Evolutionary conservation across 2,888 invertebrate genomes (phyloP).

Genomic region (Pteria penguin): DNA sequence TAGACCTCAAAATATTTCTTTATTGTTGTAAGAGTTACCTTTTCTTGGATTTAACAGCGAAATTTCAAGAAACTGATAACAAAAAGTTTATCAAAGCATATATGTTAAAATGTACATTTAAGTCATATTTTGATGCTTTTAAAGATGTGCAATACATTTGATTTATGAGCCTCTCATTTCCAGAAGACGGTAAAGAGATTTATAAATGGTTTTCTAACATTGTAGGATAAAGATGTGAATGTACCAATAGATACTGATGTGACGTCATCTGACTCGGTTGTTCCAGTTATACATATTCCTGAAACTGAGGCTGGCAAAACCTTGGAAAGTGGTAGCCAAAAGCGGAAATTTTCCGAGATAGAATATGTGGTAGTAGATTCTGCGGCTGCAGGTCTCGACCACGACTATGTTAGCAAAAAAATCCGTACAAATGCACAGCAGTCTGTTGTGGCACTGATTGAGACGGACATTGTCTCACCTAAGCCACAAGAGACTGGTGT

Average conservation of each 20-base stretch:
- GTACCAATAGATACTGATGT: no score
- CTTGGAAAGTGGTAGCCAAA: constrained; percentile 1
- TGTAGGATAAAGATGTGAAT: no score
- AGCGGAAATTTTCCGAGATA: constrained; percentile 24
- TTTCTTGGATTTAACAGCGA: no score
- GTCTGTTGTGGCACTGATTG: neutral
- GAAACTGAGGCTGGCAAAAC: neutral
- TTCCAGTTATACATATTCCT: neutral
- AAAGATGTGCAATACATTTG: neutral
- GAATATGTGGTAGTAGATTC: constrained; percentile 37
- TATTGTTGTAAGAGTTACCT: no score
- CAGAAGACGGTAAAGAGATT: no score
- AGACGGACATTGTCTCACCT: neutral
- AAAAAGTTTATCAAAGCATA: no score
- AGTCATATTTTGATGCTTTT: neutral
- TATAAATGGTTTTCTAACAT: no score
- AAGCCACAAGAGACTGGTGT: neutral
- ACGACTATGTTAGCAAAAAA: constrained; percentile 62
- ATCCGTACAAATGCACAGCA: constrained; percentile 29
- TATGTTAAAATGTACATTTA: no score
- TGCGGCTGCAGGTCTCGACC: constrained; percentile 49
- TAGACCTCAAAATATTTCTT: no score
- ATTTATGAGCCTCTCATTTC: neutral
- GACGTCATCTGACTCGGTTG: neutral
- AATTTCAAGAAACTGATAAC: no score